Percentiles rank a stretch among this genome's conserved stretches.
Evolutionary conservation across 1,140 invertebrate species (phyloP).

Genomic region (Papilio polytes): DNA sequence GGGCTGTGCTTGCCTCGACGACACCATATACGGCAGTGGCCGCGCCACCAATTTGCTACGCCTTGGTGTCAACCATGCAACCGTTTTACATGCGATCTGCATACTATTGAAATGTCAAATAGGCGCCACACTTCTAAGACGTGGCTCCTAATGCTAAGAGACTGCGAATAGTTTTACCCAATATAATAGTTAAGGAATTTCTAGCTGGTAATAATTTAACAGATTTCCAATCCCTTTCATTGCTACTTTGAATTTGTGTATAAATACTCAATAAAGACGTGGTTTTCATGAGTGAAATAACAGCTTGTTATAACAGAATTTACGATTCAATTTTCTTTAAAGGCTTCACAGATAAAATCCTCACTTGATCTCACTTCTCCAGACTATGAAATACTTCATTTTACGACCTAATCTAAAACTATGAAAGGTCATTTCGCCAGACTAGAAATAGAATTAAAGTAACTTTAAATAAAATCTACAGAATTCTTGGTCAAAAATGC

Average conservation of each 20-base stretch:
- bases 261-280: background rate
- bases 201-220: background rate
- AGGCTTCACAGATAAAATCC: background rate
- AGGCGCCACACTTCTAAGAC: slow-evolving; percentile 41
- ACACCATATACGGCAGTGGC: slow-evolving; percentile 69
- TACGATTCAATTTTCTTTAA: background rate
- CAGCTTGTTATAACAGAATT: no score
- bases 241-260: background rate
- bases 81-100: slow-evolving; percentile 54
- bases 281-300: no score
- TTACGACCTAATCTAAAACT: background rate
- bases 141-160: slow-evolving; percentile 17
- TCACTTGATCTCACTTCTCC: background rate
- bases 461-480: slow-evolving; percentile 45
- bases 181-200: slow-evolving; percentile 14
- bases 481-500: slow-evolving; percentile 59
- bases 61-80: slow-evolving; percentile 45
- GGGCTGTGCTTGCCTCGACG: slow-evolving; percentile 61
- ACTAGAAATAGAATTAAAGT: background rate
- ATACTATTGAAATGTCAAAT: slow-evolving; percentile 52
- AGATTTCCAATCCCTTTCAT: background rate
- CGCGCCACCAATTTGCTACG: slow-evolving; percentile 56
- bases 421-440: background rate
- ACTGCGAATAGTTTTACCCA: background rate
- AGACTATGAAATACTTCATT: background rate